Conservation (phyloP, 2,888 invertebrate species). For the Cristatella mucedo region DNA sequence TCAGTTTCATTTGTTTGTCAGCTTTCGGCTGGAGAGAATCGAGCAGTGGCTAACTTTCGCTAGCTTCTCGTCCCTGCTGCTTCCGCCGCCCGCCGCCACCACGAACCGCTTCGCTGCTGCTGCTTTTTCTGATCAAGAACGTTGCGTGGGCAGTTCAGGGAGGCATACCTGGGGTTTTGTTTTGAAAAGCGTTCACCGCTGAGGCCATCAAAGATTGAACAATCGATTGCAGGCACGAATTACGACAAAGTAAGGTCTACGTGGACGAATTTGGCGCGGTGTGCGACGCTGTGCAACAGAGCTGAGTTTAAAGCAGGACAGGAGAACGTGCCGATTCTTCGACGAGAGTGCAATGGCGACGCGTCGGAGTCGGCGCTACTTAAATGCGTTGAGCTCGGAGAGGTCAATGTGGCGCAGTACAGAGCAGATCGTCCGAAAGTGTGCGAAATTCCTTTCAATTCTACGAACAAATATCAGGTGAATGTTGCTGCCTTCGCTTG, state of each 20-base stretch:
- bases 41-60: too few species aligned
- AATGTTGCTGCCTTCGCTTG: too few species aligned
- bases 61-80: too few species aligned
- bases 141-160: too few species aligned
- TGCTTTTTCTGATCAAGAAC: too few species aligned
- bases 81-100: too few species aligned
- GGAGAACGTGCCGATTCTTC: constrained; percentile 10
- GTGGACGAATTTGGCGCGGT: constrained; percentile 43
- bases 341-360: constrained; percentile 55
- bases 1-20: too few species aligned
- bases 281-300: constrained; percentile 14
- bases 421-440: constrained; percentile 72
- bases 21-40: too few species aligned
- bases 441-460: constrained; percentile 83
- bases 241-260: constrained; percentile 66
- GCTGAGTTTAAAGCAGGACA: constrained; percentile 14
- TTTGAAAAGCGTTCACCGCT: too few species aligned
- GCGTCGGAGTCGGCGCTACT: constrained; percentile 83
- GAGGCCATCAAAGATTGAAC: too few species aligned
- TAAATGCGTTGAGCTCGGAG: constrained; percentile 48
- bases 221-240: constrained; percentile 63
- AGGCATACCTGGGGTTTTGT: too few species aligned
- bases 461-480: constrained; percentile 70
- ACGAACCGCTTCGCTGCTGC: too few species aligned
- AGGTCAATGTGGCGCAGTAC: constrained; percentile 65